Conservation (phyloP, 23 tunicate genomes). For the Styela clava region DNA sequence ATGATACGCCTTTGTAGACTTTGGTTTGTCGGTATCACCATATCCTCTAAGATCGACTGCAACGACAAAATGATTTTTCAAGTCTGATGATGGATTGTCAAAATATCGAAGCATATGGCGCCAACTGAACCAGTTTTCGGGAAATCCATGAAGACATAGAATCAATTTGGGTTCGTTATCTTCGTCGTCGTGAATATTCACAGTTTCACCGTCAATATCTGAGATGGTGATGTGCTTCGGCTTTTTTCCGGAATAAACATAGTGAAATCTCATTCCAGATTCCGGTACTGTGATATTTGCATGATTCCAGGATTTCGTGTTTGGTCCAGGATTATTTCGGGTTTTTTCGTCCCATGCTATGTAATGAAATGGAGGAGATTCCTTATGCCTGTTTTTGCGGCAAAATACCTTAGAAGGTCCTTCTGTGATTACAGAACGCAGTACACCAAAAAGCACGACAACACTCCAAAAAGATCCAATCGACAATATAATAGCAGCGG, state of each 20-base stretch:
- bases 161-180: conserved; percentile 25
- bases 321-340: neutral
- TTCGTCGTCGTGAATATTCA: neutral
- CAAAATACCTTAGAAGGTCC: neutral
- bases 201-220: conserved; percentile 40
- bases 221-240: conserved; percentile 24
- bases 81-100: conserved; percentile 23
- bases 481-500: neutral
- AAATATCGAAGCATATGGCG: conserved; percentile 35
- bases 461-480: neutral
- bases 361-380: conserved; percentile 20
- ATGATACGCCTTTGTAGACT: conserved; percentile 47
- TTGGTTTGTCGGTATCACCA: conserved; percentile 76
- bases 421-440: neutral
- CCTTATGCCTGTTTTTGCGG: neutral
- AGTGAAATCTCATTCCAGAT: conserved; percentile 66
- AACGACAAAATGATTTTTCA: conserved; percentile 58
- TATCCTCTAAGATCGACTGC: conserved; percentile 82
- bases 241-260: conserved; percentile 51
- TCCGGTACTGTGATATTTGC: conserved; percentile 28
- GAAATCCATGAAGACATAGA: conserved; percentile 70
- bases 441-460: neutral
- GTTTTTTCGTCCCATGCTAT: conserved; percentile 9
- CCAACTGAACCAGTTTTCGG: conserved; percentile 74
- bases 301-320: conserved; percentile 35